Conservation (phyloP, 2,888 invertebrate genomes). For the Adineta ricciae region DNA sequence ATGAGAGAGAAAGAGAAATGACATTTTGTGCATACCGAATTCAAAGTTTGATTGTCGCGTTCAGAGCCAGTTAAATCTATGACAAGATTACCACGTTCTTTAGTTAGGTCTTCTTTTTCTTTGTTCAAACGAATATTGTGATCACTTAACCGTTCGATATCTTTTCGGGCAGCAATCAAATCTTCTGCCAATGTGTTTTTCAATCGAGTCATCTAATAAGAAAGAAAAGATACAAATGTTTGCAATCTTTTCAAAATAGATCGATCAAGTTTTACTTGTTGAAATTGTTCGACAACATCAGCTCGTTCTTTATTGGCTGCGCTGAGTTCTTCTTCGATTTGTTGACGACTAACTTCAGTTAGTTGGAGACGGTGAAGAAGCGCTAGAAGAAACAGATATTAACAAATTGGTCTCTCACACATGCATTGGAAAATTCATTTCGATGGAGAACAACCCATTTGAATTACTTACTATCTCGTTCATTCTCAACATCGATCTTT, state of each 20-base stretch:
- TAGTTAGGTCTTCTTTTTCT: constrained; percentile 72
- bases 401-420: too few relatives aligned
- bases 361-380: constrained; percentile 51
- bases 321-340: constrained; percentile 64
- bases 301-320: constrained; percentile 71
- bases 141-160: constrained; percentile 43
- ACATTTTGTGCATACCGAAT: too few relatives aligned
- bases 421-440: too few relatives aligned
- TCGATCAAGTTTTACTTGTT: constrained; percentile 37
- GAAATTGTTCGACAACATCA: constrained; percentile 57
- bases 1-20: background rate
- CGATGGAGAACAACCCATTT: too few relatives aligned
- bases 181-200: constrained; percentile 63
- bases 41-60: constrained; percentile 49
- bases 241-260: too few relatives aligned
- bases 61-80: constrained; percentile 45
- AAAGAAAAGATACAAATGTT: too few relatives aligned
- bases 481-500: constrained; percentile 72
- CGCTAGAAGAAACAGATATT: constrained; percentile 39
- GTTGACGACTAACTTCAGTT: constrained; percentile 45
- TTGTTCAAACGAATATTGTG: constrained; percentile 51
- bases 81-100: constrained; percentile 47
- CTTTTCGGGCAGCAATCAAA: constrained; percentile 42
- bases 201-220: constrained; percentile 58
- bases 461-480: constrained; percentile 45